Evolutionary conservation across 2,888 invertebrate species (phyloP), one percentile per base, ranked within the genome.

Genomic region (Marasmarcha lunaedactyla): DNA sequence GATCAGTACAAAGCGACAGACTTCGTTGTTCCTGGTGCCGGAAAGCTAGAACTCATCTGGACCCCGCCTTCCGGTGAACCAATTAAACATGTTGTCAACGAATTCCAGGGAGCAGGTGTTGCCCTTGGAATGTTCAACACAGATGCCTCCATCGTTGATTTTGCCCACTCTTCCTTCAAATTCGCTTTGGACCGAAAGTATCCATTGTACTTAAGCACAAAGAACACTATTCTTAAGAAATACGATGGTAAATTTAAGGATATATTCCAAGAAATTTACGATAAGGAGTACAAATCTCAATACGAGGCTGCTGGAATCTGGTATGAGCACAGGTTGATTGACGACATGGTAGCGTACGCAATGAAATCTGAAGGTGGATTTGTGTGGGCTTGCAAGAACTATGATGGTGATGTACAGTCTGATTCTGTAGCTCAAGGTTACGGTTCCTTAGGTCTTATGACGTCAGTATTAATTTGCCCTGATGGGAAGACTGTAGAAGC

Each of bases 351-450:
- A 10, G 98, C 98, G 1, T 97, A 97, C 62, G 91, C 92, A 25
- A 94, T 98, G 94, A 98, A 98, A 72, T 94, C 95, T 0, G 95
- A 97, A 56, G 99, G 99, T 50, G 98, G 98, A 33, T 99, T 98
- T 71, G 97, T 99, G 0, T 99, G 98, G 98, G 97, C 98, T 6
- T 99, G 98, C 76, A 99, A 99, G 72, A 99, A 99, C 74, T 99
- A 99, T 67, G 98, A 99, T 63, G 98, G 98, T 33, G 98, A 99
- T 76, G 98, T 99, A 0, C 98, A 99, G 72, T 97, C 97, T 0
- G 98, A 99, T 73, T 94, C 97, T 0, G 95, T 99, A 15, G 98
- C 98, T 43, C 98, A 99, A 79, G 98, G 97, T 25, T 95, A 92
- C 55, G 95, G 98, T 10, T 98, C 97, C 1, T 85, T 98, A 42